A percentile compares a stretch with the other conserved stretches of the same genome.
Evolutionary conservation across 2,113 vertebrate genomes (phyloP).

Genomic region (Axis porcinus): DNA sequence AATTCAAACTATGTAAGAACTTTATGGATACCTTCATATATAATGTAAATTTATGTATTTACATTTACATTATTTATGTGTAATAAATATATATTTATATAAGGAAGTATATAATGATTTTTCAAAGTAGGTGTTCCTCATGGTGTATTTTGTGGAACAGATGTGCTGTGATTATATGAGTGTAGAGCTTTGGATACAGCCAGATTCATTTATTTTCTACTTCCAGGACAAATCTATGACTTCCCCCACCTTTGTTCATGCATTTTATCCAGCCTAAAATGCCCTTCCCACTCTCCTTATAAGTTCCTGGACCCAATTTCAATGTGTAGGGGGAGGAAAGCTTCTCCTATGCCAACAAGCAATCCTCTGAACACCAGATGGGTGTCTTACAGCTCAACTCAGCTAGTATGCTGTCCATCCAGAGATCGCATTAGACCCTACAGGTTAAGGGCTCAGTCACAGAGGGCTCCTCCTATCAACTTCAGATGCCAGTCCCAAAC

Average conservation of each 20-base stretch:
- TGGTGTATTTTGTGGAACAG: background rate
- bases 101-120: background rate
- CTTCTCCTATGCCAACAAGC: background rate
- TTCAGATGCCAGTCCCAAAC: background rate
- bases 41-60: background rate
- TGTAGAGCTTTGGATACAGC: background rate
- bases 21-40: background rate
- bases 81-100: constrained; percentile 9
- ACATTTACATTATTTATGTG: too few relatives aligned
- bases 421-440: background rate
- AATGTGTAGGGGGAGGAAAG: background rate
- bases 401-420: background rate
- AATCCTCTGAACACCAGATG: background rate
- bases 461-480: background rate
- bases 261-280: background rate
- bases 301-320: background rate
- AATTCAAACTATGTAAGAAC: background rate
- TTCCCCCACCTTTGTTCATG: background rate
- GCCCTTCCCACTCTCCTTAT: background rate
- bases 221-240: background rate
- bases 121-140: background rate
- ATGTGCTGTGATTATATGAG: background rate
- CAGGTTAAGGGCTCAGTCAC: background rate
- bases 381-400: background rate
- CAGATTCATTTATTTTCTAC: background rate